Percentiles rank a stretch among this genome's conserved stretches.
phyloP scores from a whole-genome alignment of 2,888 invertebrate genomes.

The Onchidella celtica region DNA sequence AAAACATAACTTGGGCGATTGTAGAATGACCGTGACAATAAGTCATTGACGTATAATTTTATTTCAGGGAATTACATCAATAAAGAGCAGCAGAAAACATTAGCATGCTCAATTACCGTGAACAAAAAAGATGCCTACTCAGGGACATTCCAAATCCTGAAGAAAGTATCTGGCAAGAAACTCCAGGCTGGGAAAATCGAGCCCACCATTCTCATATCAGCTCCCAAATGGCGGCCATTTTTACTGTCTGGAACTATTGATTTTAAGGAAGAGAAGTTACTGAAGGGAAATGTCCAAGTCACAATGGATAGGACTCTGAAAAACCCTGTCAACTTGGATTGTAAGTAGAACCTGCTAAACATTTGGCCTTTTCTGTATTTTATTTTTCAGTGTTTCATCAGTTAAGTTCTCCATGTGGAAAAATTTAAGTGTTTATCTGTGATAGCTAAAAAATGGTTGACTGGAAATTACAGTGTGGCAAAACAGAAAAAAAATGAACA shows the following conservation, averaged over 20 bases:
- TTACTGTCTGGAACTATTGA: conserved; percentile 43
- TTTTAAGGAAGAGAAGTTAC: conserved; percentile 38
- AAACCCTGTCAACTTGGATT: conserved; percentile 48
- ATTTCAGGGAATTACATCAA: conserved; percentile 38
- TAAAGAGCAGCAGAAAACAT: conserved; percentile 21
- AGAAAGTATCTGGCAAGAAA: conserved; percentile 37
- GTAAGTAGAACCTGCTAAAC: conserved; percentile 43
- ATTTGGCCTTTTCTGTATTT: too few species aligned
- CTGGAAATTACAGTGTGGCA: too few species aligned
- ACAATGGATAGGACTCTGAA: conserved; percentile 50
- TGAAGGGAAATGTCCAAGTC: conserved; percentile 40
- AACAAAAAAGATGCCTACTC: conserved; percentile 28
- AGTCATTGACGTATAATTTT: neutral
- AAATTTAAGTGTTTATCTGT: too few species aligned
- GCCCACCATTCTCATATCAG: conserved; percentile 43
- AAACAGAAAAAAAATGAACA: too few species aligned
- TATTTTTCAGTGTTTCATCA: too few species aligned
- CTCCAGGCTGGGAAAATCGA: conserved; percentile 15
- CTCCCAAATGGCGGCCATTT: conserved; percentile 25
- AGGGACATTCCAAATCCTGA: conserved; percentile 39
- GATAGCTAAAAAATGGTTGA: too few species aligned
- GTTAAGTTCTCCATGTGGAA: too few species aligned
- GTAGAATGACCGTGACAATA: too few species aligned
- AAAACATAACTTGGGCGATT: too few species aligned
- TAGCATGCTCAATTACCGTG: conserved; percentile 26